phyloP scores from a whole-genome alignment of 2,113 vertebrate species.

The Serilophus lunatus region DNA sequence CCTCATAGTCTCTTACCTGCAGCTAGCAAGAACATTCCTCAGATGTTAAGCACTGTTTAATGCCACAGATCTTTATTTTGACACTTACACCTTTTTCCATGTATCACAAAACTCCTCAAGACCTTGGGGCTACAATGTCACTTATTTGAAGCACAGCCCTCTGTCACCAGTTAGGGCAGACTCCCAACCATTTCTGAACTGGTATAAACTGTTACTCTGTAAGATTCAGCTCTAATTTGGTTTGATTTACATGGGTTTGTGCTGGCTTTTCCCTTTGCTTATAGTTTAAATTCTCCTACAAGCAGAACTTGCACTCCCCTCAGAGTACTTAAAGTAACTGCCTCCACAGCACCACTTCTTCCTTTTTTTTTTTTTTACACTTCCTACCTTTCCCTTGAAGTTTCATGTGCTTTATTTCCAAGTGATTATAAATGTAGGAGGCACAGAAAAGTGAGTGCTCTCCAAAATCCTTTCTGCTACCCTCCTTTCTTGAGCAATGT shows the following conservation, averaged over 20 bases:
- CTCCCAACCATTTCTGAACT: background rate
- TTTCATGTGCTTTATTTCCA: background rate
- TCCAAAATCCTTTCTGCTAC: background rate
- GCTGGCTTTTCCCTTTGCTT: background rate
- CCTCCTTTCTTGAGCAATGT: background rate
- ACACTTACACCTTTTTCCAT: background rate
- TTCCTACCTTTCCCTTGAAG: background rate
- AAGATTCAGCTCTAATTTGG: background rate
- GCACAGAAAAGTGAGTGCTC: background rate
- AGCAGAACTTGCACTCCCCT: background rate
- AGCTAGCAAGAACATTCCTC: background rate
- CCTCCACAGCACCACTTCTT: background rate
- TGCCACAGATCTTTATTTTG: background rate
- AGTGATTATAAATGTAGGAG: background rate
- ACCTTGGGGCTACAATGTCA: background rate
- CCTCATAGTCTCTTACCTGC: background rate
- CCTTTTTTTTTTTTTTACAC: background rate
- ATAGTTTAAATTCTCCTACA: background rate
- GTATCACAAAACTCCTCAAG: background rate
- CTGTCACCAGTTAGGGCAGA: background rate
- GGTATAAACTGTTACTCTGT: background rate
- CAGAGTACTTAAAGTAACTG: background rate
- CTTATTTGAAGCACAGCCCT: background rate
- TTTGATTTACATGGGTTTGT: background rate
- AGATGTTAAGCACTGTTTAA: background rate